Evolutionary conservation across 2,888 invertebrate genomes (phyloP), one percentile per base, ranked within the genome.

Genomic region (Watsonalla binaria): DNA sequence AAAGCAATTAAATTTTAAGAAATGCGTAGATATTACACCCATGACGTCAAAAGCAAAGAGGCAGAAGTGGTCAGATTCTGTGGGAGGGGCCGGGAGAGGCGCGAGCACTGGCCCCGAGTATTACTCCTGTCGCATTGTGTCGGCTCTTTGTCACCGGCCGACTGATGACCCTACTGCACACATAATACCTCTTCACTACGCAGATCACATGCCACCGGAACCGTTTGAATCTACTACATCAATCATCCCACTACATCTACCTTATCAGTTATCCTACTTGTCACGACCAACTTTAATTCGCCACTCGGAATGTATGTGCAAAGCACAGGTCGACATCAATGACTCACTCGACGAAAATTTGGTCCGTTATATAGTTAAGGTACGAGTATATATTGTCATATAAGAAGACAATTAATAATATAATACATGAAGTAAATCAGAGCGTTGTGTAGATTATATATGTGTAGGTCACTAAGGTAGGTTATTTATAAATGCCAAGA

Each of bases 81-180:
- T 2, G 24, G 24, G n/a, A n/a, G 24, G 8, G 49, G 58, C 50
- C 53, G 52, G 54, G 55, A 58, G 58, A 58, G 56, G 54, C 51
- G 56, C 51, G 53, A 54, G 54, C 51, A 55, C 49, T 39, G 54
- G 49, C 57, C 51, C 48, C 24, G 24, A 24, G 24, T 24, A 24
- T 24, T 24, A 24, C 81, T 84, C 76, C 67, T 71, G 58, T 58
- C 58, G 66, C 67, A 84, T 79, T 82, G 76, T 80, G 11, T 49
- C 59, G 55, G 62, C 69, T 72, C 70, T 81, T 84, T 84, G 83
- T 79, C 65, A 63, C 64, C 69, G 69, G 55, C 62, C 69, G 77
- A 74, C 68, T 80, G 76, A 79, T 82, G 80, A 80, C 83, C 82
- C 78, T 76, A 74, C 68, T 71, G 73, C 78, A 75, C 64, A 34